These are phyloP conservation scores for Thaumetopoea pityocampa DNA, from an alignment of 1,140 invertebrate species.

Conservation along the genomic window DNA sequence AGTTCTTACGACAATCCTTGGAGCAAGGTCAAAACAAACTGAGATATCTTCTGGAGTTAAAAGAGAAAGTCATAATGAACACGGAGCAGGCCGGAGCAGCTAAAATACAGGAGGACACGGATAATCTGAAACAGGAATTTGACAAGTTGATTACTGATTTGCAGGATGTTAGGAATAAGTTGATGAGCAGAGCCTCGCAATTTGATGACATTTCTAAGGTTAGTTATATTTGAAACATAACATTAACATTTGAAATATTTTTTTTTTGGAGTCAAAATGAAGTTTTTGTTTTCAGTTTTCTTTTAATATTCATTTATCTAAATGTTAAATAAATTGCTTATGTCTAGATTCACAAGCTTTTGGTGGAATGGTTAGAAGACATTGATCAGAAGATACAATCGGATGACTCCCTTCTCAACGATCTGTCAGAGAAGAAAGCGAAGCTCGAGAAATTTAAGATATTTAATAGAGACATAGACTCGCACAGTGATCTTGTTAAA, in stretches of 20 bases:
- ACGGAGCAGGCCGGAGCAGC: conserved; percentile 90
- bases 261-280: no score
- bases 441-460: conserved; percentile 89
- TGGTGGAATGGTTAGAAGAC: conserved; percentile 91
- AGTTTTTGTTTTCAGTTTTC: no score
- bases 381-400: conserved; percentile 87
- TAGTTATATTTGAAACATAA: conserved; percentile 1
- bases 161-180: conserved; percentile 84
- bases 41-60: conserved; percentile 91
- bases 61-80: conserved; percentile 94
- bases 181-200: conserved; percentile 82
- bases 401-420: conserved; percentile 84
- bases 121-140: conserved; percentile 91
- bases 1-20: conserved; percentile 88
- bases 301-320: no score
- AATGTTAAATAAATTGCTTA: background rate
- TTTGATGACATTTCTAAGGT: conserved; percentile 92
- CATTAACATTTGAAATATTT: no score
- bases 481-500: conserved; percentile 85
- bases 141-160: conserved; percentile 89
- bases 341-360: conserved; percentile 80
- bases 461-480: conserved; percentile 85
- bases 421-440: conserved; percentile 93
- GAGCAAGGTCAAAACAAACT: conserved; percentile 95
- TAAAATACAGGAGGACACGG: conserved; percentile 93